A percentile compares a stretch with the other conserved stretches of the same genome.
These are phyloP conservation scores for Ctenodactylus gundi DNA, from an alignment of 2,113 vertebrate species.

Conservation along the genomic window DNA sequence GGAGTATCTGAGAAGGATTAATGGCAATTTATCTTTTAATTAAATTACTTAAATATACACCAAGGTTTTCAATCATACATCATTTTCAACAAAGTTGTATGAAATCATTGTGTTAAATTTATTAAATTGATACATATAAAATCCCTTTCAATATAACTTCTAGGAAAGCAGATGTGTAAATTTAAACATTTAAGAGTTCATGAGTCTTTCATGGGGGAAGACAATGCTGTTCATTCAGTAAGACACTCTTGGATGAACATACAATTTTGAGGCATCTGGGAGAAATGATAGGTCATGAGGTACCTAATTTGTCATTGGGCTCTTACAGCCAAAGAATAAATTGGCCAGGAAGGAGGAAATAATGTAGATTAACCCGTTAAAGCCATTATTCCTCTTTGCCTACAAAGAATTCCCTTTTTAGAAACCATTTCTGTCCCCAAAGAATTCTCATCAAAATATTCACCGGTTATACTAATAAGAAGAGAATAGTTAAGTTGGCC, in stretches of 20 bases:
- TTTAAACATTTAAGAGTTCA: not conserved
- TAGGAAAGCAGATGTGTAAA: not conserved
- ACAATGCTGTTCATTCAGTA: conserved; percentile 1
- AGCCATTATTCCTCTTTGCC: not conserved
- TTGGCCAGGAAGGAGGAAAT: not conserved
- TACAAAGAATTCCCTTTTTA: not conserved
- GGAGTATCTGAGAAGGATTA: too few species aligned
- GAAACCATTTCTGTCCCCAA: not conserved
- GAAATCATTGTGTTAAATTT: conserved; percentile 35
- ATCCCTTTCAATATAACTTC: not conserved
- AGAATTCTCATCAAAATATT: not conserved
- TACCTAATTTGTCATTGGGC: not conserved
- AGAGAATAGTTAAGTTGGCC: not conserved
- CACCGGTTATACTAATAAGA: not conserved
- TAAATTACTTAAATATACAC: too few species aligned
- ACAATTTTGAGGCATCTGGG: not conserved
- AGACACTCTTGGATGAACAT: not conserved
- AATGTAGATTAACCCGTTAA: not conserved
- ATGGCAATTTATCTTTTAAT: too few species aligned
- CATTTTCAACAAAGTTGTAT: conserved; percentile 9
- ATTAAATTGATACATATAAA: not conserved
- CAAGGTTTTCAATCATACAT: too few species aligned
- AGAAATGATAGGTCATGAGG: not conserved
- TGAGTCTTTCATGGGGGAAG: not conserved
- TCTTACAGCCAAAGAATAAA: not conserved